Evolutionary conservation across 2,888 invertebrate species (phyloP).

Genomic region (Aquatica leii): DNA sequence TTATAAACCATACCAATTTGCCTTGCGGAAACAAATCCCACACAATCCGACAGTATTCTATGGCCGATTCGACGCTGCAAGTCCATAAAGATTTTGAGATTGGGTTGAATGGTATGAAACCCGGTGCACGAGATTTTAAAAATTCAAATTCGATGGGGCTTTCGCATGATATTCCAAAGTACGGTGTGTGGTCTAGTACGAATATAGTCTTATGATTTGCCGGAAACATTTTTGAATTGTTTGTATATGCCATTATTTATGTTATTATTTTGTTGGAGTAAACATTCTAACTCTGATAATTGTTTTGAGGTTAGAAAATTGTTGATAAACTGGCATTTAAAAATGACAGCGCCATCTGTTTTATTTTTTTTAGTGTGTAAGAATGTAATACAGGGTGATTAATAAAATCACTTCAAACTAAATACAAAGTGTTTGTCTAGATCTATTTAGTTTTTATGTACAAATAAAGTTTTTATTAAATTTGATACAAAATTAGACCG

Average conservation of each 20-base stretch:
- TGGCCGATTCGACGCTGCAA: constrained; percentile 91
- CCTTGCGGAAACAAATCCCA: constrained; percentile 96
- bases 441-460: too few relatives aligned
- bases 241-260: constrained; percentile 32
- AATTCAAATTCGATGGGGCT: constrained; percentile 85
- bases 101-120: constrained; percentile 80
- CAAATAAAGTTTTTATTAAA: too few relatives aligned
- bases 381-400: too few relatives aligned
- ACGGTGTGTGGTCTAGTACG: constrained; percentile 92
- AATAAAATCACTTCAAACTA: too few relatives aligned
- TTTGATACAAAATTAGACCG: too few relatives aligned
- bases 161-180: constrained; percentile 86
- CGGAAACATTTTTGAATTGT: constrained; percentile 66
- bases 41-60: constrained; percentile 96
- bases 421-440: too few relatives aligned
- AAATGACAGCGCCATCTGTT: too few relatives aligned
- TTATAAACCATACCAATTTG: constrained; percentile 71
- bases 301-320: neutral
- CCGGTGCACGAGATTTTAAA: constrained; percentile 72
- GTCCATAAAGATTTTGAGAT: constrained; percentile 96
- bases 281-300: neutral
- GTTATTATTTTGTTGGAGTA: neutral
- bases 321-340: neutral
- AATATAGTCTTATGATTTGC: constrained; percentile 95
- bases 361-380: too few relatives aligned